Evolutionary conservation across 2,888 invertebrate genomes (phyloP).

Genomic region (Lithophane leautieri): DNA sequence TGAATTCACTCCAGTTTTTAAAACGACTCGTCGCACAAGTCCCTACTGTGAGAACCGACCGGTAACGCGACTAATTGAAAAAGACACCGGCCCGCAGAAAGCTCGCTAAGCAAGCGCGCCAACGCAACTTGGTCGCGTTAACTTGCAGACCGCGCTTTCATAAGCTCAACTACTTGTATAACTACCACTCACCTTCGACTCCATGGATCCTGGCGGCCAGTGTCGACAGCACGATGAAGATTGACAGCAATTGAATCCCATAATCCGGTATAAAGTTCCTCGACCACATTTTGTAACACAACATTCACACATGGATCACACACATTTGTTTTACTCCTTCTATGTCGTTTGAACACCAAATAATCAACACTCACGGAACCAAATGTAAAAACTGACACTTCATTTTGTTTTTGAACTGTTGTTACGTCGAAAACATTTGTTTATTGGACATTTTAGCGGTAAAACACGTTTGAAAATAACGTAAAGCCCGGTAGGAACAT

Average conservation of each 20-base stretch:
- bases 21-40: constrained; percentile 89
- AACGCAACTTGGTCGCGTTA: constrained; percentile 78
- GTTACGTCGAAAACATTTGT: constrained; percentile 84
- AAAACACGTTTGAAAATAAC: constrained; percentile 86
- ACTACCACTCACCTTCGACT: constrained; percentile 90
- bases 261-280: constrained; percentile 92
- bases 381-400: constrained; percentile 89
- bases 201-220: constrained; percentile 87
- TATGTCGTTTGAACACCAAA: constrained; percentile 86
- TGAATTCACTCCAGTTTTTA: constrained; percentile 90
- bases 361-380: constrained; percentile 89
- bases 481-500: constrained; percentile 85
- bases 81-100: constrained; percentile 74
- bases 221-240: constrained; percentile 85
- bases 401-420: constrained; percentile 89
- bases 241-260: constrained; percentile 91
- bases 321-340: constrained; percentile 90
- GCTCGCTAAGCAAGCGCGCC: constrained; percentile 75
- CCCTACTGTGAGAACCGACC: constrained; percentile 88
- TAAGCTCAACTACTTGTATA: constrained; percentile 83
- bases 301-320: constrained; percentile 91
- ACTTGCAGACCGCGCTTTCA: constrained; percentile 83
- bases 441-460: constrained; percentile 89
- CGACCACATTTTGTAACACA: constrained; percentile 92
- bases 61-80: constrained; percentile 81